Conservation (phyloP, 2,888 invertebrate genomes). For the Spilarctia lutea region DNA sequence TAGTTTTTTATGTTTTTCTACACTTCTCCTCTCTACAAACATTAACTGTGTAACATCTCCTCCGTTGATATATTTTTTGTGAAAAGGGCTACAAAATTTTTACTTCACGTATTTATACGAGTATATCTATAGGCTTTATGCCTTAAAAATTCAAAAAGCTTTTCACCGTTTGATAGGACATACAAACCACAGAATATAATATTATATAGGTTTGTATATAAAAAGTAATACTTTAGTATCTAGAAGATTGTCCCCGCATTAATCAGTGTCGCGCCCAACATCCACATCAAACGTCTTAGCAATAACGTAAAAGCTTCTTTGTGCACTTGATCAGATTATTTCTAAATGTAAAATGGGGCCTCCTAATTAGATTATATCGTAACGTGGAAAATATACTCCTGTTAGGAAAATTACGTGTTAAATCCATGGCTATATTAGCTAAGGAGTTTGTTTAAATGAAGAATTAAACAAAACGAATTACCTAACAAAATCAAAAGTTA, state of each 20-base stretch:
- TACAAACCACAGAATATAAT: too few species aligned
- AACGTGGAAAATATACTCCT: slow-evolving; percentile 1
- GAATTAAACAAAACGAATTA: too few species aligned
- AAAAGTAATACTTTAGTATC: slow-evolving; percentile 1
- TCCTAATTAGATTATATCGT: slow-evolving; percentile 4
- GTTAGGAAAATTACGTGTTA: background rate
- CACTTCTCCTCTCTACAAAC: too few species aligned
- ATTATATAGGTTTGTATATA: background rate
- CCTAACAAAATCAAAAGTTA: too few species aligned
- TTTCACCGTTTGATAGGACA: too few species aligned
- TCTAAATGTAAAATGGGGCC: slow-evolving; percentile 8
- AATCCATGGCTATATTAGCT: background rate
- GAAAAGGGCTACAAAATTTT: too few species aligned
- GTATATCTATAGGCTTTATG: too few species aligned
- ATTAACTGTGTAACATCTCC: too few species aligned
- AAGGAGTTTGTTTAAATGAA: background rate
- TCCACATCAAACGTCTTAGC: slow-evolving; percentile 14
- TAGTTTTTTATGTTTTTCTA: too few species aligned
- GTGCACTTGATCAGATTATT: slow-evolving; percentile 2
- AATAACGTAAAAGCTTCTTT: slow-evolving; percentile 7
- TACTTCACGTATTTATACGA: too few species aligned
- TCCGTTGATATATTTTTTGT: too few species aligned
- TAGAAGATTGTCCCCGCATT: background rate
- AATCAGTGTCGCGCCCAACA: background rate
- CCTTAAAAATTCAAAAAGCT: too few species aligned